phyloP scores from a whole-genome alignment of 2,797 vertebrate species.

The Hybognathus amarus region DNA sequence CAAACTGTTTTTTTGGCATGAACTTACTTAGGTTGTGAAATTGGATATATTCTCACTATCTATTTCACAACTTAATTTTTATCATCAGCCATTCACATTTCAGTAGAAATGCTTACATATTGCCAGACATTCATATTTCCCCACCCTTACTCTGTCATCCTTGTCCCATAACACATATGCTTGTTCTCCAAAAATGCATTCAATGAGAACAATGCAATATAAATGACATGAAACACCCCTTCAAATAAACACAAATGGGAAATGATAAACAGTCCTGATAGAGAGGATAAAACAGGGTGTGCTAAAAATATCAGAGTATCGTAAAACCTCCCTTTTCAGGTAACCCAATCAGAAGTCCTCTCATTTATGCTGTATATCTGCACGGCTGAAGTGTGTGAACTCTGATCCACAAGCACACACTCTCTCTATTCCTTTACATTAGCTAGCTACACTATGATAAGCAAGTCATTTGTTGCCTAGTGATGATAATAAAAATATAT shows the following conservation, averaged over 20 bases:
- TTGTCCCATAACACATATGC: neutral
- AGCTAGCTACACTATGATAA: neutral
- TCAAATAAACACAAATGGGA: neutral
- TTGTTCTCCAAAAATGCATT: neutral
- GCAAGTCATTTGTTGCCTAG: neutral
- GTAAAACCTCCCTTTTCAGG: neutral
- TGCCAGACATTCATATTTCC: neutral
- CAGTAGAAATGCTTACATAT: neutral
- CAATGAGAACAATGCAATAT: neutral
- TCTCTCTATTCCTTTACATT: no score
- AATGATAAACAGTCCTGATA: neutral
- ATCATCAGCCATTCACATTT: neutral
- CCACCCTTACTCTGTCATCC: neutral
- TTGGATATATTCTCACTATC: neutral
- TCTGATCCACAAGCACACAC: neutral
- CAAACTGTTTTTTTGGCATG: neutral
- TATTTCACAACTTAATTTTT: neutral
- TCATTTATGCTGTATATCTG: neutral
- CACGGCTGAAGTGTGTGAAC: neutral
- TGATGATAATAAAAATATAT: no score
- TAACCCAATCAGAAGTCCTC: neutral
- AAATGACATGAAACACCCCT: neutral
- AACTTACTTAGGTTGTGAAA: neutral
- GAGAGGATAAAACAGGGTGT: neutral
- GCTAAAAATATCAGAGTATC: conserved; percentile 18